Base-by-base conservation (phyloP, 64 coral and sea anemone species). In the Pocillopora verrucosa region DNA sequence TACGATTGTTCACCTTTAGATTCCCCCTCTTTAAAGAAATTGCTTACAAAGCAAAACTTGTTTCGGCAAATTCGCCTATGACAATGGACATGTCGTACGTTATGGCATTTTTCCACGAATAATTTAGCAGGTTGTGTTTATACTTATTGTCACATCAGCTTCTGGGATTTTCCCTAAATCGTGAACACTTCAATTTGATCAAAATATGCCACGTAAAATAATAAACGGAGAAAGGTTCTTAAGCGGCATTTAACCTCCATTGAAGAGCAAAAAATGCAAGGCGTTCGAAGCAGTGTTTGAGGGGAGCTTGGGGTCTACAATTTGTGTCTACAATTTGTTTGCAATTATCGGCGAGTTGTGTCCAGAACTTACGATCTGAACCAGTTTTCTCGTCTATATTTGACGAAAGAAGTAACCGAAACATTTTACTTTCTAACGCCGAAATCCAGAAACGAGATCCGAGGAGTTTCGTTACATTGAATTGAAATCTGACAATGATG, bases 291-390 rank as follows among this genome's bases (percentile, higher is more conserved):
- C 63, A 30, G 38, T 5, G 63, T 58, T 10, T 70, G 82, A 72
- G 65, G 5, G 64, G 64, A 65, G 37, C 36, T 64, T 85, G 82
- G 82, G 82, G 10, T 65, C 80, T 65, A 72, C 38, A 5, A 45
- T 0, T n/a, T 38, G 36, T 20, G 9, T 34, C 60, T 36, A 30
- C 30, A 30, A 30, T 30, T 30, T 30, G 30, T 30, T 30, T 30
- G 30, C 30, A 30, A 30, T 30, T 30, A 30, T 30, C 30, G 30
- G 30, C 30, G 30, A 30, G 30, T 30, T 30, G 30, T 30, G 30
- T 30, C 30, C 30, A 30, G 30, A 30, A 30, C 30, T 30, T 30
- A 30, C 30, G 30, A 30, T 30, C 30, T 30, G 30, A 30, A 30
- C 30, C 30, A 30, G 3, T 51, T 51, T 51, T 51, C 41, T 51